Evolutionary conservation across 2,888 invertebrate genomes (phyloP).

Genomic region (Orthosia cruda): DNA sequence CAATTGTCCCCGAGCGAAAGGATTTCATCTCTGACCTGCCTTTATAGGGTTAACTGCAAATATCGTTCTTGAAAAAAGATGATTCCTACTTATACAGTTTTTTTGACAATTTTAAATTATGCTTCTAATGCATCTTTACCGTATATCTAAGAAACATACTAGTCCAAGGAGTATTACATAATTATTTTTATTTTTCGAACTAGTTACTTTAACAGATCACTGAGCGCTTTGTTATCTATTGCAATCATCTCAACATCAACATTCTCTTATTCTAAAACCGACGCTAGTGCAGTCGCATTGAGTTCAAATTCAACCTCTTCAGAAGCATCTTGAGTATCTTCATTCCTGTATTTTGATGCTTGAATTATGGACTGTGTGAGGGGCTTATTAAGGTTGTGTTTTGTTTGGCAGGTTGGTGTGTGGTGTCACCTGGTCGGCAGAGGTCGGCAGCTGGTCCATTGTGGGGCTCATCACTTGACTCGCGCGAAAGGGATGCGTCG

Average conservation of each 20-base stretch:
- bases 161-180: conserved; percentile 62
- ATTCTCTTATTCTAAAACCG: conserved; percentile 69
- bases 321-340: conserved; percentile 73
- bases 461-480: conserved; percentile 90
- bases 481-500: conserved; percentile 89
- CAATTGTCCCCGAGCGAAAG: conserved; percentile 74
- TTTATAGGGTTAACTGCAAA: conserved; percentile 32
- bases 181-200: conserved; percentile 85
- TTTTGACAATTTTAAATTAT: not conserved
- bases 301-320: conserved; percentile 77
- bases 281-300: conserved; percentile 72
- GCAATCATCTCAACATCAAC: conserved; percentile 79
- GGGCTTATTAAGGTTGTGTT: conserved; percentile 68
- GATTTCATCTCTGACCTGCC: conserved; percentile 45
- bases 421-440: conserved; percentile 86
- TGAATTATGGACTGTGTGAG: conserved; percentile 51
- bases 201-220: conserved; percentile 90
- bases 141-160: conserved; percentile 60
- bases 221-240: conserved; percentile 86
- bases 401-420: conserved; percentile 55
- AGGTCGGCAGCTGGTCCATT: conserved; percentile 87
- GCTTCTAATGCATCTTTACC: not conserved
- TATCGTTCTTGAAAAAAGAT: not conserved
- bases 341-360: conserved; percentile 31
- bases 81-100: not conserved